Evolutionary conservation across 2,888 invertebrate species (phyloP), one percentile per base, ranked within the genome.

Genomic region (Boloria selene): DNA sequence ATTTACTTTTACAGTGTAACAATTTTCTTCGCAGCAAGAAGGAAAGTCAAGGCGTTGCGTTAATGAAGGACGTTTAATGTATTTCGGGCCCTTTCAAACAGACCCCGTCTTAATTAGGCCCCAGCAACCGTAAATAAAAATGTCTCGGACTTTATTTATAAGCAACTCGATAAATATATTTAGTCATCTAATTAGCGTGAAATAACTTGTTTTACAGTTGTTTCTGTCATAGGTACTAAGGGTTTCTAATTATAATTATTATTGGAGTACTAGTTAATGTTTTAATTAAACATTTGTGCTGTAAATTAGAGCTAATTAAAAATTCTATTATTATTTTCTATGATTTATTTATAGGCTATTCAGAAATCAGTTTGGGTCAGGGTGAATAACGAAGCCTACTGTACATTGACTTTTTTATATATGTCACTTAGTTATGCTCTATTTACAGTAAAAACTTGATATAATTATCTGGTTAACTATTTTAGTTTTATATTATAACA

Each of bases 91-190:
- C 81, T 82, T 81, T 82, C 81, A 77, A 84, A 79, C 79, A 78
- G 79, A 79, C 79, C 77, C 76, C 77, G 78, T 81, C 81, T 83
- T 84, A 83, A 85, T 85, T 84, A 83, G 71, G 64, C 74, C 67
- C 72, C 70, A 67, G 67, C 68, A 59, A 72, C 65, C 67, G 71
- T 70, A 72, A 75, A 69, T 70, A 68, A 77, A 75, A 79, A 77
- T 76, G 76, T 76, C 72, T 75, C 71, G 71, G 72, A 73, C 73
- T 76, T 76, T 74, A 69, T 72, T 70, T 69, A 71, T 63, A 68
- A 68, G 68, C 63, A 69, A 67, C 61, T 68, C 62, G 58, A 68
- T 66, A 70, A 63, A 69, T 71, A 69, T 60, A 68, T 59, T 66
- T 70, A 58, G 63, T 68, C 61, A 58, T 60, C 65, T 69, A 67